Conservation (phyloP, 2,113 vertebrate genomes). For the Gnathonemus echidnorhynchus region DNA sequence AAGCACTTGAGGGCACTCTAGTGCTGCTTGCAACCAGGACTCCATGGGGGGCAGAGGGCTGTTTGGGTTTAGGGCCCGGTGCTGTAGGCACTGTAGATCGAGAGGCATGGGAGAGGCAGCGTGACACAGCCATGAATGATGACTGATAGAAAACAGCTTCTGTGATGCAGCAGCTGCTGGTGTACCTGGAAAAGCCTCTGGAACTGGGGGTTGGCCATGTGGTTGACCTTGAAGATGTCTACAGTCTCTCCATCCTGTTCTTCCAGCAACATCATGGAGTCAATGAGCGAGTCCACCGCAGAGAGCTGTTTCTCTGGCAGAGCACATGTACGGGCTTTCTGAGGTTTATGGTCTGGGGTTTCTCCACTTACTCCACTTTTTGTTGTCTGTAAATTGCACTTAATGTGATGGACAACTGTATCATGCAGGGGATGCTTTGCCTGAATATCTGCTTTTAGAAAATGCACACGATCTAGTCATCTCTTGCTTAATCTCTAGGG, state of each 20-base stretch:
- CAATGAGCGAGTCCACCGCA: constrained; percentile 79
- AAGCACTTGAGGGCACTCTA: constrained; percentile 69
- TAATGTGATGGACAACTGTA: background rate
- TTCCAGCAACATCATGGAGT: constrained; percentile 82
- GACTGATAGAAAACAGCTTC: no score
- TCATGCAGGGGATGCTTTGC: background rate
- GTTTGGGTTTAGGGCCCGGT: constrained; percentile 71
- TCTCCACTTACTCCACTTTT: background rate
- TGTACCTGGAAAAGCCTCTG: constrained; percentile 90
- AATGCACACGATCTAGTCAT: background rate
- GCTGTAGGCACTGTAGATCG: constrained; percentile 76
- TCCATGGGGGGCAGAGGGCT: constrained; percentile 74
- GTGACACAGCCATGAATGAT: background rate
- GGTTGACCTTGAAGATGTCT: constrained; percentile 76
- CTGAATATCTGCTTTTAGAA: background rate
- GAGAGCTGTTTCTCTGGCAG: constrained; percentile 71
- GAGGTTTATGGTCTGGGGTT: background rate
- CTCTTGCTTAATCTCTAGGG: background rate
- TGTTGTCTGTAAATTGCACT: background rate
- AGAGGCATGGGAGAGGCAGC: background rate
- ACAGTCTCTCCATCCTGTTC: constrained; percentile 58
- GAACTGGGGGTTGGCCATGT: constrained; percentile 85
- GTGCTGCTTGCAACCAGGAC: constrained; percentile 65
- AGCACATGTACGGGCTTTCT: background rate
- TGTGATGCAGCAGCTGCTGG: background rate